Conservation (phyloP, 2,113 vertebrate species). For the Sialia sialis region DNA sequence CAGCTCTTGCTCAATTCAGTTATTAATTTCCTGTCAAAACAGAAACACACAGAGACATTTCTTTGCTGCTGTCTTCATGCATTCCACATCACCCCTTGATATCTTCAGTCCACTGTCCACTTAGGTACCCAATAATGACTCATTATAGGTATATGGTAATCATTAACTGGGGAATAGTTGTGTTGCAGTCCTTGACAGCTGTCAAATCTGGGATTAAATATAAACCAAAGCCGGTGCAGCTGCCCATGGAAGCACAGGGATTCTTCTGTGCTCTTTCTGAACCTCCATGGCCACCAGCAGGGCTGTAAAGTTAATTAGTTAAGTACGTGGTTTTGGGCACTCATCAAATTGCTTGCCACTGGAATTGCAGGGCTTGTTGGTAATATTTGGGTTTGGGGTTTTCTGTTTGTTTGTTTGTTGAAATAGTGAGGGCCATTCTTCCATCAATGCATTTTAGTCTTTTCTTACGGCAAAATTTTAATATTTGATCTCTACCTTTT, state of each 20-base stretch:
- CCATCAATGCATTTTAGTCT: neutral
- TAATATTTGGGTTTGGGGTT: neutral
- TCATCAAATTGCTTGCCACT: neutral
- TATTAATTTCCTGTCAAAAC: neutral
- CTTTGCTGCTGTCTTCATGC: neutral
- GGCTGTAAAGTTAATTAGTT: neutral
- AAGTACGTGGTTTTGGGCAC: neutral
- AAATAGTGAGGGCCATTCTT: neutral
- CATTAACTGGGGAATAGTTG: neutral
- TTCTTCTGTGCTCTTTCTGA: neutral
- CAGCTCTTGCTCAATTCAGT: neutral
- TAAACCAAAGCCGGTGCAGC: rapidly evolving
- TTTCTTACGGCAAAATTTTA: neutral
- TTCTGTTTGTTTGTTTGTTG: neutral
- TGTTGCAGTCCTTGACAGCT: neutral
- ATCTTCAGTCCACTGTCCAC: neutral
- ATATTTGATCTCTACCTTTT: neutral
- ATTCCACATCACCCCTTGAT: neutral
- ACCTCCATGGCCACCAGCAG: neutral
- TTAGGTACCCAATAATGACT: neutral
- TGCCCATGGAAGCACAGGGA: neutral
- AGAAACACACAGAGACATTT: neutral
- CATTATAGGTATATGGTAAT: neutral
- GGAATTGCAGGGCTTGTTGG: neutral
- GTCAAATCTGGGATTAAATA: neutral